Base-by-base conservation (phyloP, 2,888 invertebrate genomes). In the Microchrysa polita region DNA sequence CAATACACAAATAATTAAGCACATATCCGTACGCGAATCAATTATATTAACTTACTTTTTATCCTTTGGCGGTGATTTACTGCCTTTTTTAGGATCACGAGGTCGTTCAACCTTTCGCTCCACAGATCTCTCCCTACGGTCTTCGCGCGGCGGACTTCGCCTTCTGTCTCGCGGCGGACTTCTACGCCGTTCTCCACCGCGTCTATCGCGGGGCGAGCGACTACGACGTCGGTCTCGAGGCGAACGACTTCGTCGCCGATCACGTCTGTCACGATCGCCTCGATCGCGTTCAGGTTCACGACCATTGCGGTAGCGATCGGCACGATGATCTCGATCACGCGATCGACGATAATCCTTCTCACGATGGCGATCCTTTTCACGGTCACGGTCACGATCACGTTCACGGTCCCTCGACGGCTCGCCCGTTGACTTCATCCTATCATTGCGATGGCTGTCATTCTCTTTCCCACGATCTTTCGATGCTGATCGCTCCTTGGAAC, bases 401-500 rank as follows among this genome's bases (percentile, higher is more conserved):
- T 72, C 72, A 20, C 60, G 59, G 48, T 60, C 72, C 9, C 53
- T 52, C n/a, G 65, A 48, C 22, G 65, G 48, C 42, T 61, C 61
- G 4, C 1, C 82, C 65, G 85, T 86, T 79, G 75, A 79, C 18
- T 65, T 65, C 23, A 79, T 79, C 61, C 77, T 79, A 74, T 80
- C 79, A 61, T 80, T 80, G 78, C 84, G 79, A 74, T 81, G 79
- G 48, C 82, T 80, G 71, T 84, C 81, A 20, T 78, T 69, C 76
- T 79, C 75, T 82, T 42, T 87, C 86, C 81, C 84, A 84, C 80
- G 86, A 86, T 74, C 85, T 78, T 81, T 60, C 79, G 79, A 60
- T 65, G 65, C 27, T 53, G 61, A 73, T 44, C 73, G 69, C 12
- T 74, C 76, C n/a, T 67, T 72, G 10, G 83, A 82, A 52, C 80